A percentile compares a stretch with the other conserved stretches of the same genome.
These are phyloP conservation scores for Theretra japonica DNA, from an alignment of 2,888 invertebrate species.

Conservation along the genomic window DNA sequence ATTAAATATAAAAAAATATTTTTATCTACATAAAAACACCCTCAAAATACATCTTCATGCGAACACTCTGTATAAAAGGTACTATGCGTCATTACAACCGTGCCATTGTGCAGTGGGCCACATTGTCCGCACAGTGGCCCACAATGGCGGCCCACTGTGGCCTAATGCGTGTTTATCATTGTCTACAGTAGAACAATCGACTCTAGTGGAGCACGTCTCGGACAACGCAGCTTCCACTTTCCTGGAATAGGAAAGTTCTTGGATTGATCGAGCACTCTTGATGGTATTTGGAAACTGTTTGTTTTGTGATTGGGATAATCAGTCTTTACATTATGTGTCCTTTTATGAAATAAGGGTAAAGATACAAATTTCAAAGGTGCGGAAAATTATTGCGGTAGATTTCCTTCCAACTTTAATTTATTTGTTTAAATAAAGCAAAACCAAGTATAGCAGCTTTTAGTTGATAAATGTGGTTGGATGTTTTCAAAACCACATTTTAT, in stretches of 20 bases:
- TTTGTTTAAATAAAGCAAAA: no score
- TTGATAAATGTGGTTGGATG: no score
- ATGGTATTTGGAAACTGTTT: neutral
- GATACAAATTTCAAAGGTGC: no score
- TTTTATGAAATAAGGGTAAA: no score
- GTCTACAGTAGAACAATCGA: slow-evolving; percentile 65
- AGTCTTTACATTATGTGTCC: no score
- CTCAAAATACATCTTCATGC: neutral
- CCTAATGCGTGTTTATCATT: slow-evolving; percentile 70
- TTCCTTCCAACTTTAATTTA: no score
- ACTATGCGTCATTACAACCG: slow-evolving; percentile 47
- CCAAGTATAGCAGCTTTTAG: no score
- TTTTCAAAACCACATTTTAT: neutral
- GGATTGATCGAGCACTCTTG: slow-evolving; percentile 41
- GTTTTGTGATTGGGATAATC: neutral
- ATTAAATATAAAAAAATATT: neutral
- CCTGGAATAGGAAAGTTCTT: slow-evolving; percentile 58
- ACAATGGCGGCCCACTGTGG: slow-evolving; percentile 52
- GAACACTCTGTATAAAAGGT: slow-evolving; percentile 18
- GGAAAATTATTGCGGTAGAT: no score
- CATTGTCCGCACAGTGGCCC: slow-evolving; percentile 73
- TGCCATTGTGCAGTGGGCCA: slow-evolving; percentile 48
- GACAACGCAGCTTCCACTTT: slow-evolving; percentile 49
- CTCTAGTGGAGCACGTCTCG: slow-evolving; percentile 47
- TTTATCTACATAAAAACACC: neutral